Evolutionary conservation across 1,140 invertebrate genomes (phyloP).

Genomic region (Cecropterus lyciades): DNA sequence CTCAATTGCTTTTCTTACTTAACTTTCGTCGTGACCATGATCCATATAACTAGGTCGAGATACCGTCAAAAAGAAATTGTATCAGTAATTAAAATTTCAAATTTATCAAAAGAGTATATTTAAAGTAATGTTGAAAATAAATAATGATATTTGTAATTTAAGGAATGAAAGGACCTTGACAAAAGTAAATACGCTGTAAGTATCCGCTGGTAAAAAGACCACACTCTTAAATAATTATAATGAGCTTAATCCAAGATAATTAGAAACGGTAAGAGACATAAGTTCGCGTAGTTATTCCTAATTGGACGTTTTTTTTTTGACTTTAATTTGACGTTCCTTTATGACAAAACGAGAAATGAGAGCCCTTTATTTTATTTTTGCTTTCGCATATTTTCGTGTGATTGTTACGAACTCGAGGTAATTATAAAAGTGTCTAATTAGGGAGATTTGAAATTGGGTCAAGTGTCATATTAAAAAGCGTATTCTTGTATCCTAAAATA

Average conservation of each 20-base stretch:
- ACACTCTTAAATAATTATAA: conserved; percentile 43
- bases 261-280: conserved; percentile 37
- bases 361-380: conserved; percentile 13
- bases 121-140: no score
- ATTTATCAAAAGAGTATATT: no score
- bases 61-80: no score
- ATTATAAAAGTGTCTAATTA: conserved; percentile 32
- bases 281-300: conserved; percentile 33
- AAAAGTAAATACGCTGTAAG: no score
- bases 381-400: conserved; percentile 31
- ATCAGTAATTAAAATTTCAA: no score
- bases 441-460: conserved; percentile 5
- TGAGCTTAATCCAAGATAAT: conserved; percentile 52
- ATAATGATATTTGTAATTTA: no score
- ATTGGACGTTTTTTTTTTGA: conserved; percentile 23
- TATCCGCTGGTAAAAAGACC: conserved; percentile 20
- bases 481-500: background rate
- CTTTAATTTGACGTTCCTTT: conserved; percentile 32
- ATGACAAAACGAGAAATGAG: conserved; percentile 23
- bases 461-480: conserved; percentile 11
- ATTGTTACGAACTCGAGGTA: conserved; percentile 21
- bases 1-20: no score
- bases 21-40: no score
- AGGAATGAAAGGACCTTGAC: no score
- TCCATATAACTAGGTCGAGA: no score